Base-by-base conservation (phyloP, 2,113 vertebrate genomes). In the Epinephelus fuscoguttatus region DNA sequence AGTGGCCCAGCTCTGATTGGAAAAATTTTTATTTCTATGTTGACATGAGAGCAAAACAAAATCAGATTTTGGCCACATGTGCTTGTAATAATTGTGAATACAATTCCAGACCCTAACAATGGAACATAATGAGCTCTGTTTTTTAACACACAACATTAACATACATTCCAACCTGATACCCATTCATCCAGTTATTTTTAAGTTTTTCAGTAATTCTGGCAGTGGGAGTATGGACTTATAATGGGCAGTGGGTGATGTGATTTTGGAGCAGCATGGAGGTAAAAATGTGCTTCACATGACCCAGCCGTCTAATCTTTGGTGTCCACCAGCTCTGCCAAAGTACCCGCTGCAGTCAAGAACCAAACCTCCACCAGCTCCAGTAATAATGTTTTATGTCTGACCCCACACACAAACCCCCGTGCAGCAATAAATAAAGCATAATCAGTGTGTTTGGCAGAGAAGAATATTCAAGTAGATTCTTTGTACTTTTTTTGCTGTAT, bases 251-350 rank as follows among this genome's bases (percentile, higher is more conserved):
- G 55, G 21, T 82, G 50, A 75, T 68, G 42, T 75, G 68, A 79
- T 23, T 81, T 33, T 37, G 45, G 64, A 66, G n/a, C 45, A 55
- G 57, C 55, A 40, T 74, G n/a, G 61, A 68, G 63, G 78, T 50
- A 59, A 49, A 83, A 55, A 68, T 67, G 23, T 19, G 40, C 63
- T 57, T 6, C 57, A 49, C 47, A 72, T 79, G 67, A 85, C 75
- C 77, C 82, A 84, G 30, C 59, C 68, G 75, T 66, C 56, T 85
- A 70, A 80, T 84, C 78, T 78, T 56, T 70, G 49, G 49, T 33
- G 5, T 63, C 73, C 81, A 74, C 67, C 42, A 55, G 53, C 33
- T 70, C 75, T 74, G 63, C 59, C 70, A 60, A 57, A 63, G 78
- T 70, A 40, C 75, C 80, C 75, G 14, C 53, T 81, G 17, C 53